These are phyloP conservation scores for Patella caerulea DNA, from an alignment of 2,888 invertebrate genomes.

Conservation along the genomic window DNA sequence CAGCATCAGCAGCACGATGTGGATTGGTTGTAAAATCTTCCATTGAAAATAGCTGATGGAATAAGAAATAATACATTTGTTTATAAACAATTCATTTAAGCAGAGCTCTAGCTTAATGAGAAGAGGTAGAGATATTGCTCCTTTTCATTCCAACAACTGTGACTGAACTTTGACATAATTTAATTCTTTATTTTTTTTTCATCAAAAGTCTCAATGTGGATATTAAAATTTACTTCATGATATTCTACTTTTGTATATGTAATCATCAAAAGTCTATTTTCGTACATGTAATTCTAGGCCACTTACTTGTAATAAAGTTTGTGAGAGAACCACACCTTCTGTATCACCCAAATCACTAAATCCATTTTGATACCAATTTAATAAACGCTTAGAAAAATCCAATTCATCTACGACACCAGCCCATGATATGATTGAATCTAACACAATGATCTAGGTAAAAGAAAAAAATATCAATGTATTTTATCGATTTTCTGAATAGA, in stretches of 20 bases:
- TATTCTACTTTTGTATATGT: too few species aligned
- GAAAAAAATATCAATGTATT: too few species aligned
- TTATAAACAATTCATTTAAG: too few species aligned
- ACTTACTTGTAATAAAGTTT: constrained; percentile 66
- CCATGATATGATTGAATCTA: constrained; percentile 72
- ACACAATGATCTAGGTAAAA: constrained; percentile 65
- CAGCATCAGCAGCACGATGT: constrained; percentile 33
- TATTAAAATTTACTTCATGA: too few species aligned
- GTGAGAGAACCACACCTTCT: constrained; percentile 63
- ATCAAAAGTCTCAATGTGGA: neutral
- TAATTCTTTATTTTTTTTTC: neutral
- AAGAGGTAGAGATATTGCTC: too few species aligned
- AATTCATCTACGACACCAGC: constrained; percentile 73
- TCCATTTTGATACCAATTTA: constrained; percentile 66
- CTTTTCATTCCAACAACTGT: too few species aligned
- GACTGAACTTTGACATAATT: too few species aligned
- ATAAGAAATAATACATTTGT: neutral
- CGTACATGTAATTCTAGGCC: neutral
- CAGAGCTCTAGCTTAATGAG: too few species aligned
- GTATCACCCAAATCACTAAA: constrained; percentile 66
- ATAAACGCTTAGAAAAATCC: constrained; percentile 70
- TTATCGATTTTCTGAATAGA: too few species aligned
- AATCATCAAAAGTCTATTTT: neutral
- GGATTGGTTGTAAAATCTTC: constrained; percentile 39
- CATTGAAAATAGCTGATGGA: neutral